Percentiles rank a stretch among this genome's conserved stretches.
phyloP scores from a whole-genome alignment of 35 echinoderm and acorn worm species.

The Anneissia japonica region DNA sequence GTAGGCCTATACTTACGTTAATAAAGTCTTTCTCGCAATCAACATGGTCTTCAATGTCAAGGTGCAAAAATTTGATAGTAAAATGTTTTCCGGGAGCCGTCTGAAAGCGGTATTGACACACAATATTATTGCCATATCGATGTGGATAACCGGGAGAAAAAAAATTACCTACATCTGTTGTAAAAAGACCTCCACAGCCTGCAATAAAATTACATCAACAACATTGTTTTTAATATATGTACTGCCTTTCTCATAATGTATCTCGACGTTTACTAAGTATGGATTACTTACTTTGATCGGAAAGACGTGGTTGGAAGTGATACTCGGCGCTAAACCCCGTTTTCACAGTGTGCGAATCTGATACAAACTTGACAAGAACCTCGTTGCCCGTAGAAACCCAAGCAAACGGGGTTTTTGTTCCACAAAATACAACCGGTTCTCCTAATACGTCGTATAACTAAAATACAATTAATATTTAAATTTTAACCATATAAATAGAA shows the following conservation, averaged over 20 bases:
- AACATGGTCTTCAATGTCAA: slow-evolving; percentile 27
- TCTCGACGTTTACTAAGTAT: no score
- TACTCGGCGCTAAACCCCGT: slow-evolving; percentile 49
- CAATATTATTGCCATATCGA: slow-evolving; percentile 10
- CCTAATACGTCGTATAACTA: neutral
- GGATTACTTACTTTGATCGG: neutral
- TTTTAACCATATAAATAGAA: no score
- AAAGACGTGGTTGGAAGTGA: slow-evolving; percentile 24
- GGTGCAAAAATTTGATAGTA: slow-evolving; percentile 14
- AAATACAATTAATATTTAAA: no score
- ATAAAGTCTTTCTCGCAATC: slow-evolving; percentile 44
- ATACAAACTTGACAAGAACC: slow-evolving; percentile 24
- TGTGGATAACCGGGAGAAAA: slow-evolving; percentile 43
- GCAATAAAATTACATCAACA: slow-evolving; percentile 3
- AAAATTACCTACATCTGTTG: neutral
- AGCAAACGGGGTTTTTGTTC: slow-evolving; percentile 44
- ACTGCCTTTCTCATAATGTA: no score
- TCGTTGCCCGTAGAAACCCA: slow-evolving; percentile 51
- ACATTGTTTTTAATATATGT: no score
- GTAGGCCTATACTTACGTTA: slow-evolving; percentile 10
- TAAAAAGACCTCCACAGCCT: slow-evolving; percentile 49
- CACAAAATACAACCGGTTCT: neutral
- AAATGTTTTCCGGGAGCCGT: slow-evolving; percentile 15
- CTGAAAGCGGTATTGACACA: slow-evolving; percentile 31
- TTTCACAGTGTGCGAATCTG: slow-evolving; percentile 35